Evolutionary conservation across 2,113 vertebrate species (phyloP), one percentile per base, ranked within the genome.

Genomic region (Gymnocephalus cernua): DNA sequence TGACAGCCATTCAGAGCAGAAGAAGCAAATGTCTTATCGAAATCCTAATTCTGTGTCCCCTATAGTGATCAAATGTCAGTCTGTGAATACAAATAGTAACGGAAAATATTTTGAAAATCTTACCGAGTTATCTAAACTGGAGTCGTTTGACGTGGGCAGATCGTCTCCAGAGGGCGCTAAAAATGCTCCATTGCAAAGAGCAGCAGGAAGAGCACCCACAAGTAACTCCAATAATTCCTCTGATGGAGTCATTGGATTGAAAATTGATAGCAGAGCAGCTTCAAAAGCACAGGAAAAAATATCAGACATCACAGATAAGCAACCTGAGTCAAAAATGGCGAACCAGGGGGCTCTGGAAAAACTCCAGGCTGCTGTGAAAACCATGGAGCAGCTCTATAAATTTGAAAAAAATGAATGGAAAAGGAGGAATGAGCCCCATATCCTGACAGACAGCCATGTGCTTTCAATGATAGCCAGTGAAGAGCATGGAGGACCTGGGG

Each of bases 331-430:
- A n/a, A 95, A 94, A 38, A 83, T 94, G 59, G 67, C 79, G 0
- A 94, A 93, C 57, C 95, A 94, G 16, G 95, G 85, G 6, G 97
- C 98, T 0, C 88, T 99, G 81, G 95, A 97, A 80, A 99, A 98
- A 91, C 94, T 99, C 47, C 97, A 97, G 8, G 98, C 98, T 0
- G 98, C 98, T 0, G 98, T 99, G 68, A 95, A 97, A 69, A 99
- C 97, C 50, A 99, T 99, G 98, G 98, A 99, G 63, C 96, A 99
- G 74, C 95, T 98, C 0, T 99, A 99, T 41, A 96, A 97, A 15
- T 98, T 97, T 86, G 95, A 96, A 58, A 95, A 94, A 45, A 95
- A 97, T 0, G 97, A 99, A 69, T 99, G 98, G 98, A 99, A 97
- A 63, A 96, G 98, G 79, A 98, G 96, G 82, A 95, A 90, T 0